Base-by-base conservation (phyloP, 2,888 invertebrate genomes). In the Melanotus villosus region DNA sequence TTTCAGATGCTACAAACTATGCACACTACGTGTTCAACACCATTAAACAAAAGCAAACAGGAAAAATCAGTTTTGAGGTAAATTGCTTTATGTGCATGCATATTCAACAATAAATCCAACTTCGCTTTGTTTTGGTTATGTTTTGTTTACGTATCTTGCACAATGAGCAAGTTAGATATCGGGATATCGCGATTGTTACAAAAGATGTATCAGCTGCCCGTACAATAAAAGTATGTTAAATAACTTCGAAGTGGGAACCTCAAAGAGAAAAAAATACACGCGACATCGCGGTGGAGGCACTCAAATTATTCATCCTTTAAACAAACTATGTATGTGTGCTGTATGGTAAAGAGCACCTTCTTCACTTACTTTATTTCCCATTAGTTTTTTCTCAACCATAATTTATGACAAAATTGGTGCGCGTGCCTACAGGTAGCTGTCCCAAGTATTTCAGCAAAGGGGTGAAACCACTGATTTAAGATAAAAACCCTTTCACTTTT, bases 11-110 rank as follows among this genome's bases (percentile, higher is more conserved):
- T 34, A 91, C 92, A 59, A 92, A 93, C 80, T 97, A 97, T 84
- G 96, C 97, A 12, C 95, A 96, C 82, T 94, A 92, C 83, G 96
- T 97, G 62, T 97, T 97, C 89, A 95, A 95, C 85, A 95, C 96
- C 0, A 93, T 97, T 84, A 94, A 94, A 80, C 93, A 94, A 80
- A 93, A 93, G 79, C 90, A 92, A 76, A 90, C 89, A 30, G 95
- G 94, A 52, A 93, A 93, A 81, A 92, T 96, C 77, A 95, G 92
- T 83, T 97, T 97, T 80, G 96, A 96, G 91, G 96, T 96, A 81
- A 89, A 88, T 62, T 43, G 30, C 58, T 23, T 30, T 47, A 32
- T 18, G n/a, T 32, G 52, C 52, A 56, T 56, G 38, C 56, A 21
- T 23, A 38, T 23, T 23, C 56, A 19, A 56, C 56, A 38, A 56